Conservation (phyloP, 2,113 vertebrate genomes). For the Petromus typicus region DNA sequence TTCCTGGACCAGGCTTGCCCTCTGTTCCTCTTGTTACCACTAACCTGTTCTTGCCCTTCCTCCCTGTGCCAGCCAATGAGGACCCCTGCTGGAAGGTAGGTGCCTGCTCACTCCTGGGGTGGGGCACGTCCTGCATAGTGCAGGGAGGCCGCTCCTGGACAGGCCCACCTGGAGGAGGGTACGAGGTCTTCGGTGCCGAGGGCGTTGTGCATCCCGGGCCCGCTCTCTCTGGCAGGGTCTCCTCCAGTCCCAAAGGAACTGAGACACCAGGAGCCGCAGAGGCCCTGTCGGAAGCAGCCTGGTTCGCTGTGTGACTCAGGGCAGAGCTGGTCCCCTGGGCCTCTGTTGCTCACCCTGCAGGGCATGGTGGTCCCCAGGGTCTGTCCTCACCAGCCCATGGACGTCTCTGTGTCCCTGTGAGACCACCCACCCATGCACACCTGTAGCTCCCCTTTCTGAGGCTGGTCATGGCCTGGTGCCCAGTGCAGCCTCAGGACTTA, state of each 20-base stretch:
- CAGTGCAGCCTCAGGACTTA: background rate
- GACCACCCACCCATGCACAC: accelerated
- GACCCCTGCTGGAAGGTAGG: slow-evolving; percentile 98
- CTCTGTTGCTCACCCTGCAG: background rate
- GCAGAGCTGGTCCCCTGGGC: background rate
- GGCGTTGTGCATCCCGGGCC: accelerated
- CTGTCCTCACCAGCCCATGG: accelerated
- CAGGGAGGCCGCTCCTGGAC: background rate
- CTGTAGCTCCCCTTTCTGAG: accelerated
- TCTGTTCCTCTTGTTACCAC: slow-evolving; percentile 68
- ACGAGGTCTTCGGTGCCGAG: background rate
- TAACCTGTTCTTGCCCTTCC: slow-evolving; percentile 94
- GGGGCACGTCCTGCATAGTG: background rate
- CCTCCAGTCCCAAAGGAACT: accelerated
- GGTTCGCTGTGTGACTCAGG: background rate
- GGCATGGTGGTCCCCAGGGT: background rate
- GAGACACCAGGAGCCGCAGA: accelerated
- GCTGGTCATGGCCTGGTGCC: background rate
- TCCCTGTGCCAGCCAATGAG: slow-evolving; percentile 94
- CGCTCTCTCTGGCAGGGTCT: background rate
- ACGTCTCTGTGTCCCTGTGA: background rate
- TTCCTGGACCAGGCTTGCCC: background rate
- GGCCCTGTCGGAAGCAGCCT: accelerated
- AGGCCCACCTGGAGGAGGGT: no score
- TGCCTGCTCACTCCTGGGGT: slow-evolving; percentile 42